A percentile compares a stretch with the other conserved stretches of the same genome.
Conservation (phyloP, 2,888 invertebrate species). For the Caenorhabditis sp. region DNA sequence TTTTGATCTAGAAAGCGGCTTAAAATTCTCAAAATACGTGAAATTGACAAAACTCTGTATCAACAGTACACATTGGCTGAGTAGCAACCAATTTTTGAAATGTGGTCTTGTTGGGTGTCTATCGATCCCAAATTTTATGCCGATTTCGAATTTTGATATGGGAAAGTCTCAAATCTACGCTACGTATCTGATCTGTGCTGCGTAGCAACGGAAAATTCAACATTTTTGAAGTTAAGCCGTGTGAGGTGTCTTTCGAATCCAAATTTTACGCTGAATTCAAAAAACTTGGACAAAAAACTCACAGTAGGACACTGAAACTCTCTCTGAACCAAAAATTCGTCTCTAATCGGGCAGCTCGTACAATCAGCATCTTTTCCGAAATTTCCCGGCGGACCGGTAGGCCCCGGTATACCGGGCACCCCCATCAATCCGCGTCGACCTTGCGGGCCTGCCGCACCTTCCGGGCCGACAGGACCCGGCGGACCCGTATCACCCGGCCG, state of each 20-base stretch:
- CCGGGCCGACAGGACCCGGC: conserved; percentile 47
- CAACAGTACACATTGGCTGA: neutral
- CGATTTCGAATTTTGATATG: neutral
- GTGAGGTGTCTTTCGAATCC: neutral
- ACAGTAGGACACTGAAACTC: conserved; percentile 49
- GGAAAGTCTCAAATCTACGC: too few relatives aligned
- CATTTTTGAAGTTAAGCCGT: neutral
- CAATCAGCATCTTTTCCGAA: conserved; percentile 65
- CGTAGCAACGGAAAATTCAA: neutral
- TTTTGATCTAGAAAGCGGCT: neutral
- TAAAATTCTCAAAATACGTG: too few relatives aligned
- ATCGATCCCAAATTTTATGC: neutral
- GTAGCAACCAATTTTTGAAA: neutral
- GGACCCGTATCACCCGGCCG: conserved; percentile 48
- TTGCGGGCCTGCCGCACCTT: conserved; percentile 51
- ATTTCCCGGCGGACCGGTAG: conserved; percentile 59
- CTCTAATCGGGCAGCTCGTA: conserved; percentile 59
- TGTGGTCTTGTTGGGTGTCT: neutral
- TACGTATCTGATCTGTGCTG: neutral
- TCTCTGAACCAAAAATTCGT: conserved; percentile 48
- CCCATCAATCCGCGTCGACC: conserved; percentile 57
- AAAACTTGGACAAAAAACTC: neutral
- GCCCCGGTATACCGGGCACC: conserved; percentile 56
- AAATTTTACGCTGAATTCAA: neutral
- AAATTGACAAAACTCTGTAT: neutral